phyloP scores from a whole-genome alignment of 2,888 invertebrate species.

The Carcina quercana region DNA sequence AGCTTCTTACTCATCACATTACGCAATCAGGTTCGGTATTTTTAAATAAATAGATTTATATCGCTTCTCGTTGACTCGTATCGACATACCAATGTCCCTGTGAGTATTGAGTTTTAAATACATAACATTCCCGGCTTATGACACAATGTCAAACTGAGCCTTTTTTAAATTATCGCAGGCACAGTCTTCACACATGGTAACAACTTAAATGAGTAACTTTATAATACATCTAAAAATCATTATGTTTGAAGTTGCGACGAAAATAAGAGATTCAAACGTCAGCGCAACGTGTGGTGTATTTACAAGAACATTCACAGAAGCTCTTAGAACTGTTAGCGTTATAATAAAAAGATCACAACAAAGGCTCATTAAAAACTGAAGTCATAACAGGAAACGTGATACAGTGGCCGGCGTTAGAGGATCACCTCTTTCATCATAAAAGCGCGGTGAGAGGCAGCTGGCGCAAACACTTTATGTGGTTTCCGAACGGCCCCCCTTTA shows the following conservation, averaged over 20 bases:
- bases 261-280: constrained; percentile 39
- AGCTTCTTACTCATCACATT: too few species aligned
- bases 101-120: too few species aligned
- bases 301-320: constrained; percentile 29
- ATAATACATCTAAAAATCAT: too few species aligned
- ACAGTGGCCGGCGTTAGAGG: constrained; percentile 50
- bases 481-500: constrained; percentile 60
- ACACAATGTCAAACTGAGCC: too few species aligned
- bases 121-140: too few species aligned
- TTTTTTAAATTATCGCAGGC: too few species aligned
- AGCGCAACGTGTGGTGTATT: constrained; percentile 25
- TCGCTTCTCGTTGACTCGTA: too few species aligned
- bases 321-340: constrained; percentile 54
- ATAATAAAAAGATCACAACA: constrained; percentile 55
- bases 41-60: too few species aligned
- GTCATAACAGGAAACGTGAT: constrained; percentile 73
- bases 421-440: constrained; percentile 66
- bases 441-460: constrained; percentile 63
- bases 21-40: too few species aligned
- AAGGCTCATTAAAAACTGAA: constrained; percentile 66
- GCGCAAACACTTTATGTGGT: constrained; percentile 66
- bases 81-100: too few species aligned
- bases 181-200: too few species aligned
- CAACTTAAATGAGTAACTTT: too few species aligned
- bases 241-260: constrained; percentile 12